Base-by-base conservation (phyloP, 2,113 vertebrate genomes). In the Pao palembangensis region DNA sequence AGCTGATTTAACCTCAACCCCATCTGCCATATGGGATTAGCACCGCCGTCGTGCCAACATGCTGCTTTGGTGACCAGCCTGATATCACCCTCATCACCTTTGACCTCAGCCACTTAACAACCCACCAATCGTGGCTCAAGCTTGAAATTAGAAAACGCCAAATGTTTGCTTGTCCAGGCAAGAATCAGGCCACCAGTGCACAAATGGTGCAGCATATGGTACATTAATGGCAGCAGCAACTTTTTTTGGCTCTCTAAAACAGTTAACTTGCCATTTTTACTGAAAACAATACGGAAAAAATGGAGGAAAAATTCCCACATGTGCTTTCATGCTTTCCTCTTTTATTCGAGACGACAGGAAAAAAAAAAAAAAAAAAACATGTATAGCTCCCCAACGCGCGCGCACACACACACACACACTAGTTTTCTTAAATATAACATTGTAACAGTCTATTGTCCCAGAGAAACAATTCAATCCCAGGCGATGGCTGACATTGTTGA, bases 401-500 rank as follows among this genome's bases (percentile, higher is more conserved):
- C n/a, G n/a, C n/a, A 15, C 13, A 47, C 2, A 55, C 23, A 52
- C 52, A 65, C 23, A 53, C 11, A 49, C 43, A 42, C 8, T 46
- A 20, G 63, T 61, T 69, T 70, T 51, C 57, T 72, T 58, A 65
- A 75, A 76, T 64, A 55, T 62, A 73, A 70, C 60, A 67, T 64
- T 38, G 6, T 38, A 38, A 10, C 52, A 53, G 61, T 78, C 69
- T 62, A 71, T 85, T 75, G 75, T 64, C 58, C 28, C 41, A 58
- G 49, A 63, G 70, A 72, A 79, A 70, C 69, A 67, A 82, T 86
- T 88, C 80, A 82, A 86, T 88, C 83, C 75, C 65, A 79, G 68
- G 61, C 66, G 57, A 78, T 74, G 58, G 75, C 82, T 78, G 82
- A 82, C 76, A 82, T 64, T 80, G 80, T 81, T 83, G 82, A 86